phyloP scores from a whole-genome alignment of 2,113 vertebrate genomes.

The Scophthalmus maximus region DNA sequence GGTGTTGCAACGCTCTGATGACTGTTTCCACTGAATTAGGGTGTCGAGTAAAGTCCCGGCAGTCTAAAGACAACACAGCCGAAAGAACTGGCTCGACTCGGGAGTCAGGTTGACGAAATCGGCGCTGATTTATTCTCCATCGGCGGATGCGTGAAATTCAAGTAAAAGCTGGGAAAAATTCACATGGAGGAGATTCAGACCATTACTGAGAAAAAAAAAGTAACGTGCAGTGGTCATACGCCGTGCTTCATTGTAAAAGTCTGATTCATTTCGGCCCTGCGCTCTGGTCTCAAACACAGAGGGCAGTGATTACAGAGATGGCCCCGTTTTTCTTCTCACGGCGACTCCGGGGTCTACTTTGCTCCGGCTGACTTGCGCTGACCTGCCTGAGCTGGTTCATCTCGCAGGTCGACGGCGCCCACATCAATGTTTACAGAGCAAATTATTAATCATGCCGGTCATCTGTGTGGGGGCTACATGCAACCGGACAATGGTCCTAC shows the following conservation, averaged over 20 bases:
- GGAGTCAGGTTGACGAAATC: background rate
- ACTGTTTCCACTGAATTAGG: constrained; percentile 21
- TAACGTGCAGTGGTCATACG: background rate
- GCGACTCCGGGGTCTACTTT: constrained; percentile 37
- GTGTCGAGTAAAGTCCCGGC: no score
- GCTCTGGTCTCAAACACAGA: background rate
- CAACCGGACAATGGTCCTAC: constrained; percentile 1
- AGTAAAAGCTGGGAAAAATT: background rate
- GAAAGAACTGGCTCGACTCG: background rate
- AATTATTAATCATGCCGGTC: constrained; percentile 27
- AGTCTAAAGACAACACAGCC: constrained; percentile 30
- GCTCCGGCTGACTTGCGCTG: constrained; percentile 11
- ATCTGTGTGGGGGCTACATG: background rate
- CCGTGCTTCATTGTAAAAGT: background rate
- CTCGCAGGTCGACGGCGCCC: constrained; percentile 37
- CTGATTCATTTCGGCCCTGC: background rate
- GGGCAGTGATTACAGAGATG: constrained; percentile 36
- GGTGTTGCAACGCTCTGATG: constrained; percentile 33
- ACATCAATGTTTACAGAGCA: constrained; percentile 33
- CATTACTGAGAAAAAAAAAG: background rate
- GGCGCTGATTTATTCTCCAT: background rate
- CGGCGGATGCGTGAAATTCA: background rate
- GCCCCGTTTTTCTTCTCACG: background rate
- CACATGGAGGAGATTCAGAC: background rate
- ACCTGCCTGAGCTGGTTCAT: constrained; percentile 23